These are phyloP conservation scores for Scaptomyza pallida DNA, from an alignment of 1,140 invertebrate genomes.

Conservation along the genomic window DNA sequence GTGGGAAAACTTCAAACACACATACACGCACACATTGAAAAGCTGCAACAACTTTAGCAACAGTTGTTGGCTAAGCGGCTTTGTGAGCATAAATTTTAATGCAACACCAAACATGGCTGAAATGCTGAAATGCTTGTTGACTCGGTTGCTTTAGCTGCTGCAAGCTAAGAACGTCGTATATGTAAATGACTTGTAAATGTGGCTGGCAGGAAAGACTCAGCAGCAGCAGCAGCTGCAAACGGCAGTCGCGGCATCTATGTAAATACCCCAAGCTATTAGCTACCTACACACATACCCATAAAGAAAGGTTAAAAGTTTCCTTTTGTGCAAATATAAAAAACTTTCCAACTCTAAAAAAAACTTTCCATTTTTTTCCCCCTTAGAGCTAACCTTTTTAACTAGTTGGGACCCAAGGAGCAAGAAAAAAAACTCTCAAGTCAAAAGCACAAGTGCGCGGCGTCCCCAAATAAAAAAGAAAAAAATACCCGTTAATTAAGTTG, in stretches of 20 bases:
- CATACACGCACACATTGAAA: not conserved
- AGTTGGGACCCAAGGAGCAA: not conserved
- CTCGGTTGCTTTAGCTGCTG: constrained; percentile 15
- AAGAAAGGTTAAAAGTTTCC: constrained; percentile 36
- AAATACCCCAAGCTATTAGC: constrained; percentile 50
- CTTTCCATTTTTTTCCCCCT: constrained; percentile 19
- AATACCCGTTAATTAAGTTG: constrained; percentile 41
- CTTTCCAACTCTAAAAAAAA: constrained; percentile 20
- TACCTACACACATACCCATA: constrained; percentile 2
- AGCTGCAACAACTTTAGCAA: constrained; percentile 20
- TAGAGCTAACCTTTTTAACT: not conserved
- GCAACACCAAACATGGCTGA: constrained; percentile 23
- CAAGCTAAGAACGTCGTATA: constrained; percentile 25
- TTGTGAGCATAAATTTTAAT: constrained; percentile 49
- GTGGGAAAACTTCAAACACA: constrained; percentile 9
- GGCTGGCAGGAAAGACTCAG: not conserved
- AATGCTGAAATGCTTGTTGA: constrained; percentile 23
- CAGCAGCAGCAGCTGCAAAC: constrained; percentile 23
- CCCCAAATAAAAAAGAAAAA: too few species aligned
- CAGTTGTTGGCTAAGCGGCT: constrained; percentile 46
- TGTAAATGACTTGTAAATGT: constrained; percentile 51
- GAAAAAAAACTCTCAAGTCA: constrained; percentile 1
- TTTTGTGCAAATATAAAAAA: constrained; percentile 15
- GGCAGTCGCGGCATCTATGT: constrained; percentile 26
- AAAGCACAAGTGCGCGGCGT: constrained; percentile 1